Conservation (phyloP, 2,888 invertebrate species). For the Athetis lepigone region DNA sequence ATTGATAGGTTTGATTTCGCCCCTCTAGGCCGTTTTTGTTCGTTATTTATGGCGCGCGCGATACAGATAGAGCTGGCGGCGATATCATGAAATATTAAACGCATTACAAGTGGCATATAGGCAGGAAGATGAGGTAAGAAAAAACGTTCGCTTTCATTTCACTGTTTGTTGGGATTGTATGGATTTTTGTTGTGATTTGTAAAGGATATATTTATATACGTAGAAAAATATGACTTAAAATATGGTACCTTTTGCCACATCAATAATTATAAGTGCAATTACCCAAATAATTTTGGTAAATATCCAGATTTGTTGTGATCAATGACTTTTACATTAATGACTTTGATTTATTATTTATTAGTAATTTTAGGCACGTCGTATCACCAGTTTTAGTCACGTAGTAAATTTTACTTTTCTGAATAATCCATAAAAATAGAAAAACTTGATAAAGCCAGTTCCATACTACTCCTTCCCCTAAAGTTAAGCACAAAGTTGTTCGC, state of each 20-base stretch:
- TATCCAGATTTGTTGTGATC: no score
- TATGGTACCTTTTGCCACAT: no score
- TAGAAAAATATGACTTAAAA: no score
- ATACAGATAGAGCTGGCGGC: constrained; percentile 86
- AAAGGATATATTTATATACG: no score
- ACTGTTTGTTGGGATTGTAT: constrained; percentile 64
- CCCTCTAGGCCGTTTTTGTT: constrained; percentile 81
- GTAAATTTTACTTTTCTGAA: neutral
- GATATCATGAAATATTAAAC: constrained; percentile 90
- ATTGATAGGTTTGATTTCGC: constrained; percentile 88
- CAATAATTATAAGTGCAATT: no score
- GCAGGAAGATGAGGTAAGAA: constrained; percentile 88
- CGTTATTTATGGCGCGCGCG: constrained; percentile 87
- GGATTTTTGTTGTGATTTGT: constrained; percentile 61
- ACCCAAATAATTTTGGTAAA: no score
- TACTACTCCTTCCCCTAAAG: constrained; percentile 57
- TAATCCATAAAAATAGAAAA: constrained; percentile 26
- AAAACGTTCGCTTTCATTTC: constrained; percentile 84
- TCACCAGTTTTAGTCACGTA: no score
- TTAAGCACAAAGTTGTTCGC: constrained; percentile 66
- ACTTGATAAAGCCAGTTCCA: constrained; percentile 53
- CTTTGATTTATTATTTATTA: no score
- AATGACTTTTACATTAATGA: neutral
- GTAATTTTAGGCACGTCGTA: neutral
- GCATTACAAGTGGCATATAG: constrained; percentile 90